Percentiles rank a stretch among this genome's conserved stretches.
Conservation (phyloP, 2,113 vertebrate genomes). For the Chaetodon auriga region DNA sequence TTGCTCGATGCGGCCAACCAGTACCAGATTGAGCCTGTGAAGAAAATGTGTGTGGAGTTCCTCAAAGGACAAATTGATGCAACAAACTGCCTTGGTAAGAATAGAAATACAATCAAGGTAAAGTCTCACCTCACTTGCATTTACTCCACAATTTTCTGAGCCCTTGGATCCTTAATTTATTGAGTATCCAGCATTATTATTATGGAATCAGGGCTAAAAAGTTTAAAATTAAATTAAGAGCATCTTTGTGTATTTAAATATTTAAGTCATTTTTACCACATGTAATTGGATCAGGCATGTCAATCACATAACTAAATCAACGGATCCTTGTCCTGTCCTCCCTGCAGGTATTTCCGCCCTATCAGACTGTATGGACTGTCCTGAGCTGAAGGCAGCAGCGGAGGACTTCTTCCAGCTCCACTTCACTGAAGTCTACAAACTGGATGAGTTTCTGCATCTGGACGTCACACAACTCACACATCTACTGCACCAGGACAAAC, state of each 20-base stretch:
- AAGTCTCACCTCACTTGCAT: not conserved
- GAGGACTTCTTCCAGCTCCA: slow-evolving; percentile 79
- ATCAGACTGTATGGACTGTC: slow-evolving; percentile 79
- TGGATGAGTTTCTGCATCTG: slow-evolving; percentile 79
- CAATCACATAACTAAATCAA: not conserved
- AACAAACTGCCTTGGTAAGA: slow-evolving; percentile 95
- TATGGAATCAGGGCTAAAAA: not conserved
- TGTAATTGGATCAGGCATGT: not conserved
- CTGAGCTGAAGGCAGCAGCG: slow-evolving; percentile 74
- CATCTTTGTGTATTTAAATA: not conserved
- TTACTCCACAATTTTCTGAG: not conserved
- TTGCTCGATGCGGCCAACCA: slow-evolving; percentile 97
- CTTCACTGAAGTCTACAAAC: slow-evolving; percentile 79
- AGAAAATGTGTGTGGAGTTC: slow-evolving; percentile 98
- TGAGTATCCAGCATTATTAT: not conserved
- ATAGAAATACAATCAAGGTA: not conserved
- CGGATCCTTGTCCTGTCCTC: not conserved
- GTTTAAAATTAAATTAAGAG: not conserved
- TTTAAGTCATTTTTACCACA: too few relatives aligned
- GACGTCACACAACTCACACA: slow-evolving; percentile 72
- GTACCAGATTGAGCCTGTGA: slow-evolving; percentile 98
- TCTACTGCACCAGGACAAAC: slow-evolving; percentile 76
- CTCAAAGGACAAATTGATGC: slow-evolving; percentile 98
- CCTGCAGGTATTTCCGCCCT: slow-evolving; percentile 69
- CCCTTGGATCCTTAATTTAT: not conserved